phyloP scores from a whole-genome alignment of 2,797 vertebrate species.

The Heteromormyrus szaboi region DNA sequence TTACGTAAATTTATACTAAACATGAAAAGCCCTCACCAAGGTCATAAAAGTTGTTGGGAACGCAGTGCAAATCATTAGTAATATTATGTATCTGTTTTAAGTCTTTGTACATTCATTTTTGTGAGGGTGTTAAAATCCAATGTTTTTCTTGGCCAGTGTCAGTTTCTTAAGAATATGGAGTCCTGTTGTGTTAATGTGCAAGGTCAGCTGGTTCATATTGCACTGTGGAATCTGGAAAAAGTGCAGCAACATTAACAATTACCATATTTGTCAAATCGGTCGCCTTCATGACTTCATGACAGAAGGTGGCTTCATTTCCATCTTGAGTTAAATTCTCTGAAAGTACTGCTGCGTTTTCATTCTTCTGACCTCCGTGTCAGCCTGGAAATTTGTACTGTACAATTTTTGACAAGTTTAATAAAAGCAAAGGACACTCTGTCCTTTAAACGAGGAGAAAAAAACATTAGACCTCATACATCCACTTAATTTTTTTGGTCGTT shows the following conservation, averaged over 20 bases:
- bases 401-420: conserved; percentile 10
- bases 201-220: background rate
- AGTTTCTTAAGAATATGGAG: background rate
- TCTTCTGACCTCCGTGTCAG: conserved; percentile 34
- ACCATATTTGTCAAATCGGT: conserved; percentile 36
- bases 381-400: background rate
- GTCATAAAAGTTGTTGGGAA: background rate
- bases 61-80: background rate
- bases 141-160: background rate
- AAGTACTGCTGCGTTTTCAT: conserved; percentile 32
- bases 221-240: background rate
- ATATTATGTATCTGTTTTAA: background rate
- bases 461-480: background rate
- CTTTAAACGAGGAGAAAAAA: background rate
- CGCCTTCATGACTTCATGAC: conserved; percentile 44
- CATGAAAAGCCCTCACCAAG: background rate
- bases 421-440: background rate
- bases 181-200: background rate
- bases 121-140: background rate
- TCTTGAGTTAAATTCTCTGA: conserved; percentile 42
- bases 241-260: conserved; percentile 24
- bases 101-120: background rate
- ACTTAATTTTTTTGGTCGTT: background rate
- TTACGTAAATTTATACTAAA: background rate
- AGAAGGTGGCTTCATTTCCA: conserved; percentile 32